These are phyloP conservation scores for Trematocara unimaculatum DNA, from an alignment of 2,113 vertebrate species.

Conservation along the genomic window DNA sequence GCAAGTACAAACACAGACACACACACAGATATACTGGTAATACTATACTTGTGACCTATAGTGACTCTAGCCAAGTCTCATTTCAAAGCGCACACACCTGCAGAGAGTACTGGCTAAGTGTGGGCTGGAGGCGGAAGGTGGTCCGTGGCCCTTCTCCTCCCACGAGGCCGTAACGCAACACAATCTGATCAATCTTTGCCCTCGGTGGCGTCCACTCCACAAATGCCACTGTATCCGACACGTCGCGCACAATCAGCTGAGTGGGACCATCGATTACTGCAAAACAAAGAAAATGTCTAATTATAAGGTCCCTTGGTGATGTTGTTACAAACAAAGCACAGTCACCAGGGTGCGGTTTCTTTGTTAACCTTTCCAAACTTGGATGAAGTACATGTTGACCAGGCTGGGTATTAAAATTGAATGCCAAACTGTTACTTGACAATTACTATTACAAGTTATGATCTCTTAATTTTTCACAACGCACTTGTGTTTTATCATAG, in stretches of 20 bases:
- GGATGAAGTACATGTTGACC: background rate
- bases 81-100: conserved; percentile 59
- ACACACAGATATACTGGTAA: background rate
- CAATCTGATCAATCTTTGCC: conserved; percentile 88
- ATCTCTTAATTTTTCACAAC: background rate
- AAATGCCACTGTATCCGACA: conserved; percentile 92
- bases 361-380: background rate
- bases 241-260: conserved; percentile 86
- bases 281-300: background rate
- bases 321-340: background rate
- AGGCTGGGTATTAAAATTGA: background rate
- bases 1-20: background rate
- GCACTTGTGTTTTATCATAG: background rate
- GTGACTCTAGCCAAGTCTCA: background rate
- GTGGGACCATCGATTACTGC: conserved; percentile 90
- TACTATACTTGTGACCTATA: background rate
- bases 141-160: conserved; percentile 83
- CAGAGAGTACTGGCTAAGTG: conserved; percentile 93
- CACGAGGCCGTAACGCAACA: conserved; percentile 85
- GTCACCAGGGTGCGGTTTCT: background rate
- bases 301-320: background rate
- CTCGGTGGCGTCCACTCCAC: conserved; percentile 91
- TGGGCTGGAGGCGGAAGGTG: conserved; percentile 90
- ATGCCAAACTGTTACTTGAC: background rate
- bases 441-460: background rate